Percentiles rank a stretch among this genome's conserved stretches.
phyloP scores from a whole-genome alignment of 2,888 invertebrate species.

The Fissipunctia ypsillon region DNA sequence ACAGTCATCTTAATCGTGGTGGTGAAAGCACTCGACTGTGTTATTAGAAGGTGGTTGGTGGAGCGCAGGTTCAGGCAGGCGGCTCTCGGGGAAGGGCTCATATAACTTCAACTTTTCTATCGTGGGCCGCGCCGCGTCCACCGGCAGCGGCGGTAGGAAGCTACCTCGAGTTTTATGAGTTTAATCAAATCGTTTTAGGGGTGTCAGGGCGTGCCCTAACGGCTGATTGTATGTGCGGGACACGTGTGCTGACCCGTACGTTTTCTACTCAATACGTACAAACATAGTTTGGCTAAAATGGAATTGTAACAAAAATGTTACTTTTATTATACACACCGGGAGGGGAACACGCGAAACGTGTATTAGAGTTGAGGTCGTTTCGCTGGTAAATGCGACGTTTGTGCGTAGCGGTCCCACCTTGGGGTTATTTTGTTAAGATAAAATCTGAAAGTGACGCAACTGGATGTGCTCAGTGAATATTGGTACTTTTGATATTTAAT shows the following conservation, averaged over 20 bases:
- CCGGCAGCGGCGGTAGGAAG: conserved; percentile 68
- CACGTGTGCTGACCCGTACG: conserved; percentile 82
- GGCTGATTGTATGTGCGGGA: conserved; percentile 83
- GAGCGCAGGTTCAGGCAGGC: conserved; percentile 73
- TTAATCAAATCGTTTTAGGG: conserved; percentile 88
- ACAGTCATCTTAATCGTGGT: conserved; percentile 83
- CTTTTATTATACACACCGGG: conserved; percentile 73
- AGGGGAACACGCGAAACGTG: conserved; percentile 78
- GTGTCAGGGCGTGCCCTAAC: conserved; percentile 83
- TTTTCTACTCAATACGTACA: conserved; percentile 71
- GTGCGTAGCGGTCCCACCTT: conserved; percentile 71
- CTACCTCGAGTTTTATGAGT: conserved; percentile 86
- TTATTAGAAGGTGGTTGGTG: conserved; percentile 85
- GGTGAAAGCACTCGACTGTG: conserved; percentile 86
- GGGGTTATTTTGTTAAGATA: conserved; percentile 72
- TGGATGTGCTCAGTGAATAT: conserved; percentile 59
- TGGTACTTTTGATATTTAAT: conserved; percentile 50
- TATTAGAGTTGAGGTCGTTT: conserved; percentile 77
- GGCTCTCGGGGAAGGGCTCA: conserved; percentile 78
- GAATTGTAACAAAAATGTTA: conserved; percentile 76
- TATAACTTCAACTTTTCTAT: conserved; percentile 82
- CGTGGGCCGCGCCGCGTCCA: conserved; percentile 63
- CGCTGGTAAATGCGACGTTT: conserved; percentile 70
- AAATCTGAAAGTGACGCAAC: conserved; percentile 64
- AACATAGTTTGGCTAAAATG: conserved; percentile 73